Evolutionary conservation across 2,888 invertebrate species (phyloP).

Genomic region (Dinocampus coccinellae): DNA sequence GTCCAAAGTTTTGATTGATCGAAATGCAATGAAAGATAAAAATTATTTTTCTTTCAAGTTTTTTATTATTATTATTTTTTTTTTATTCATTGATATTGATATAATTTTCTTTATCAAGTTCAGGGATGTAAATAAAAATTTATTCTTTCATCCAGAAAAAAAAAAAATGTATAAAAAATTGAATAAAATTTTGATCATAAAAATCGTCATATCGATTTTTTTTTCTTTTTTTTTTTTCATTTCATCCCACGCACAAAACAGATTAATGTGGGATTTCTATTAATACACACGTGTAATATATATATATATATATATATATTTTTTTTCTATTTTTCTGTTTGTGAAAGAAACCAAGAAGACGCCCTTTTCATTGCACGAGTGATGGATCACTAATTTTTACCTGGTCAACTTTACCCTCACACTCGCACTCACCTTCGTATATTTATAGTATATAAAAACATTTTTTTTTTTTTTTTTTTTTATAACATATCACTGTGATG

Average conservation of each 20-base stretch:
- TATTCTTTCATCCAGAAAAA: background rate
- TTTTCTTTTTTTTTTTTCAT: too few species aligned
- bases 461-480: too few species aligned
- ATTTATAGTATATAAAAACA: too few species aligned
- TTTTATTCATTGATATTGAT: background rate
- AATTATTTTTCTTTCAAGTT: too few species aligned
- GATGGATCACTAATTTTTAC: constrained; percentile 55
- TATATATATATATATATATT: background rate
- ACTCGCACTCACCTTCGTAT: background rate
- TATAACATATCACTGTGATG: background rate
- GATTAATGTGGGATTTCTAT: constrained; percentile 56
- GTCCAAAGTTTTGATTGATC: background rate
- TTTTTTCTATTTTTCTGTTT: constrained; percentile 6
- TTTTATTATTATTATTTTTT: too few species aligned
- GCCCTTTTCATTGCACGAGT: constrained; percentile 43
- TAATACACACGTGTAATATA: background rate
- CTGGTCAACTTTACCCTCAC: background rate
- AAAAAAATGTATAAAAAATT: background rate
- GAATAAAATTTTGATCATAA: constrained; percentile 14
- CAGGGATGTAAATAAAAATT: background rate
- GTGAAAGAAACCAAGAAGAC: constrained; percentile 42
- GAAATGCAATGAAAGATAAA: background rate
- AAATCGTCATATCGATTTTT: background rate
- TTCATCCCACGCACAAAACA: constrained; percentile 47
- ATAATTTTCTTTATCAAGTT: background rate